Base-by-base conservation (phyloP, 2,888 invertebrate species). In the Callosobruchus maculatus region DNA sequence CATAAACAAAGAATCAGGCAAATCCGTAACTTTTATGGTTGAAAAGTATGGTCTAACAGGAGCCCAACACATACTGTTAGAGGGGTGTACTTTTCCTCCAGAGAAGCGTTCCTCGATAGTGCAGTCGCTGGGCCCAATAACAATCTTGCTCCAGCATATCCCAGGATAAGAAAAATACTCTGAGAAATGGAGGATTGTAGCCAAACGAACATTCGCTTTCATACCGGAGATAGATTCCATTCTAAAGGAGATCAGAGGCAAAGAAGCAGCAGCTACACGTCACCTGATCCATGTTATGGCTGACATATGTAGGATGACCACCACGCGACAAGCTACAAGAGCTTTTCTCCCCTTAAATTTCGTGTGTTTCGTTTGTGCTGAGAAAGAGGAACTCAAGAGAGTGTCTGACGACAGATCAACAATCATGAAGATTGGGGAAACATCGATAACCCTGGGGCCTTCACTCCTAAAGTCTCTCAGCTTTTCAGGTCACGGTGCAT, bases 51-150 rank as follows among this genome's bases (percentile, higher is more conserved):
- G 79, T 0, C 21, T 80, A 0, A 70, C 71, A 69, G 78, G 78
- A 0, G 21, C 68, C 0, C 79, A 79, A 22, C 78, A 80, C 68
- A 70, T 79, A 0, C 26, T 79, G 0, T 49, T 80, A n/a, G 79
- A 79, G 69, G 80, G 79, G 13, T 70, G 74, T 70, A 77, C 77
- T 0, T 79, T 70, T 22, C 78, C 80, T 20, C 79, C 80, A 0
- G 80, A 80, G 30, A 76, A 77, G 22, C 31, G 80, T 26, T 49
- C 73, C 0, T 78, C 78, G 0, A 81, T 81, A 79, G 79, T 26
- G 2, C 81, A 81, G 72, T 76, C 72, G 20, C 0, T 79, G 0
- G 80, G 80, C 0, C 79, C 78, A 0, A 77, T 81, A 76, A 81
- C 81, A 0, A 70, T 75, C 2, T 22, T 81, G 0, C 22, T 81